These are phyloP conservation scores for Pachypanchax playfairii DNA, from an alignment of 2,113 vertebrate species.

Conservation along the genomic window DNA sequence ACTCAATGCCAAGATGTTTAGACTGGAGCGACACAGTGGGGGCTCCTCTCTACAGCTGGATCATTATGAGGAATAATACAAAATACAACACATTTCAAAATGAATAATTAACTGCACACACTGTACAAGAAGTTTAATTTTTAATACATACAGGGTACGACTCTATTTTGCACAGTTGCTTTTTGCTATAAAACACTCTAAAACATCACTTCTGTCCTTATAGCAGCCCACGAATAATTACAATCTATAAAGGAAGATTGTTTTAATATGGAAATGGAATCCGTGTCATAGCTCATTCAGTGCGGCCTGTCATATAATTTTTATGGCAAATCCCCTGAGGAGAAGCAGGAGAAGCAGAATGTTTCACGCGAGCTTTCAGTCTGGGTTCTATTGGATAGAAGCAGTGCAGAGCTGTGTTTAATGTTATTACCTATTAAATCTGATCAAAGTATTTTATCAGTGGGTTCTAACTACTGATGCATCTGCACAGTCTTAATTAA, in stretches of 20 bases:
- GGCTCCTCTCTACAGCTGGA: neutral
- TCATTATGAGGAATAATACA: constrained; percentile 32
- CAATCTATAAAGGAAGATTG: constrained; percentile 53
- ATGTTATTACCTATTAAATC: constrained; percentile 37
- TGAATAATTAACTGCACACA: constrained; percentile 48
- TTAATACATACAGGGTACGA: constrained; percentile 27
- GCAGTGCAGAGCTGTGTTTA: constrained; percentile 11
- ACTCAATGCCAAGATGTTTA: constrained; percentile 23
- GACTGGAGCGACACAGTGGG: neutral
- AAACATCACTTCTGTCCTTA: constrained; percentile 41
- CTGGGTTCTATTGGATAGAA: constrained; percentile 23
- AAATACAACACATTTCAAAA: constrained; percentile 45
- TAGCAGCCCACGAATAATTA: constrained; percentile 48
- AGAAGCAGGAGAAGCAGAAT: constrained; percentile 45
- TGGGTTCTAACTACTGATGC: constrained; percentile 28
- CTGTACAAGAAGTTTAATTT: constrained; percentile 27
- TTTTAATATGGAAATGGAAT: constrained; percentile 68
- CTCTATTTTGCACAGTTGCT: constrained; percentile 6
- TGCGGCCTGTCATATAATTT: constrained; percentile 52
- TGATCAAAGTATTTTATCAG: constrained; percentile 44
- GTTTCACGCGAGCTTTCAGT: constrained; percentile 29
- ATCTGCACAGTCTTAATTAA: constrained; percentile 44
- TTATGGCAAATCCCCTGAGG: constrained; percentile 51
- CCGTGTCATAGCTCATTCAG: constrained; percentile 59
- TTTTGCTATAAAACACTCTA: constrained; percentile 42